A percentile compares a stretch with the other conserved stretches of the same genome.
Evolutionary conservation across 2,888 invertebrate genomes (phyloP).

Genomic region (Acrobasis repandana): DNA sequence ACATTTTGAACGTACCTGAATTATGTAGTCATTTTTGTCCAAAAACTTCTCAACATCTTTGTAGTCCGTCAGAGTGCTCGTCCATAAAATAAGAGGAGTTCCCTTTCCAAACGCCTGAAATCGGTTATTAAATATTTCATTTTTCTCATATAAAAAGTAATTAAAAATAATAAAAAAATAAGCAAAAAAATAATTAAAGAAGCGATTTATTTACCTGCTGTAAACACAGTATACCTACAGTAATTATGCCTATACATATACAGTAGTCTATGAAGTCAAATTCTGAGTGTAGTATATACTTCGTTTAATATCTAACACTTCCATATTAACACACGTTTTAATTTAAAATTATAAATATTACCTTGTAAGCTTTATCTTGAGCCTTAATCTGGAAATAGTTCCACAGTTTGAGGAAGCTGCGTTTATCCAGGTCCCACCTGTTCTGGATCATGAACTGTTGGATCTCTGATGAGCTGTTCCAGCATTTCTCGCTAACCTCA

Average conservation of each 20-base stretch:
- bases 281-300: too few relatives aligned
- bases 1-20: slow-evolving; percentile 80
- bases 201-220: too few relatives aligned
- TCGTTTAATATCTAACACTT: too few relatives aligned
- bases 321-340: too few relatives aligned
- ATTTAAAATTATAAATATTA: slow-evolving; percentile 36
- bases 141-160: background rate
- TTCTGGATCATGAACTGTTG: slow-evolving; percentile 86
- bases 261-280: too few relatives aligned
- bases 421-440: slow-evolving; percentile 83
- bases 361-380: slow-evolving; percentile 81
- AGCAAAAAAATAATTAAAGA: too few relatives aligned
- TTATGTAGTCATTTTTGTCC: slow-evolving; percentile 89
- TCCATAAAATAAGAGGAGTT: slow-evolving; percentile 89
- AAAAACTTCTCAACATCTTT: slow-evolving; percentile 85
- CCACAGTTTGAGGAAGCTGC: slow-evolving; percentile 87
- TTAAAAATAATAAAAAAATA: too few relatives aligned
- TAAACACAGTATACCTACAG: too few relatives aligned
- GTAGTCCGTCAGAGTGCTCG: slow-evolving; percentile 88
- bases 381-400: slow-evolving; percentile 89
- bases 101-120: slow-evolving; percentile 76
- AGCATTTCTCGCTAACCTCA: slow-evolving; percentile 88
- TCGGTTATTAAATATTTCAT: background rate
- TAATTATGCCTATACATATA: too few relatives aligned
- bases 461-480: slow-evolving; percentile 88